Evolutionary conservation across 2,113 vertebrate genomes (phyloP), one percentile per base, ranked within the genome.

Genomic region (Petromus typicus): DNA sequence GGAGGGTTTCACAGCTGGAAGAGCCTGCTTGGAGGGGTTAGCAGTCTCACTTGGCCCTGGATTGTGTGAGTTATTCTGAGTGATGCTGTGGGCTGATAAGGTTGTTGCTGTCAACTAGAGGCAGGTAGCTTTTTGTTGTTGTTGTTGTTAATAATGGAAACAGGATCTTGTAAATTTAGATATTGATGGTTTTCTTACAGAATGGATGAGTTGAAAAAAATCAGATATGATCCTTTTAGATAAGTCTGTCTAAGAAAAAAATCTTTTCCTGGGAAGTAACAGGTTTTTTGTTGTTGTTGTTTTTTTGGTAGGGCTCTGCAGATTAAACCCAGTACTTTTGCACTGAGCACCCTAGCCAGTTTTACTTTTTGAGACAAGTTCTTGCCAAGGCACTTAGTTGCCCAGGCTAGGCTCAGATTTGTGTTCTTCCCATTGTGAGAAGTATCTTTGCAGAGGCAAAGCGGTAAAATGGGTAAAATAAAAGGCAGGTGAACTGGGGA

Each of bases 171-270:
- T 17, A 76, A 83, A 78, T 85, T 89, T 80, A 89, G 69, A 67
- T 78, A 64, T 64, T 6, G 16, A 40, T 88, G 51, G 22, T 92
- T 91, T 96, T 94, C 48, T 92, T 91, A 54, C 66, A 91, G 84
- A 71, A 48, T 80, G 71, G 32, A 45, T 79, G 67, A 30, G 3
- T 56, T 86, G n/a, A 78, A n/a, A 76, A 56, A 96, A 88, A 63
- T 87, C 59, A 92, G 73, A 71, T 32, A 4, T 73, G 57, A 43
- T 73, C 34, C 25, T 95, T 91, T 75, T 79, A 67, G 43, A 54
- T 86, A 45, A 51, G 32, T 94, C 87, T 95, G 64, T 90, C 92
- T 91, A 48, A 88, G 88, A 64, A 75, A 91, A 71, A 69, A 30
- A 61, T 67, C 54, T 90, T 84, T 95, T 30, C 71, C 75, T 86